Conservation (phyloP, 2,113 vertebrate species). For the Pardalotus punctatus region DNA sequence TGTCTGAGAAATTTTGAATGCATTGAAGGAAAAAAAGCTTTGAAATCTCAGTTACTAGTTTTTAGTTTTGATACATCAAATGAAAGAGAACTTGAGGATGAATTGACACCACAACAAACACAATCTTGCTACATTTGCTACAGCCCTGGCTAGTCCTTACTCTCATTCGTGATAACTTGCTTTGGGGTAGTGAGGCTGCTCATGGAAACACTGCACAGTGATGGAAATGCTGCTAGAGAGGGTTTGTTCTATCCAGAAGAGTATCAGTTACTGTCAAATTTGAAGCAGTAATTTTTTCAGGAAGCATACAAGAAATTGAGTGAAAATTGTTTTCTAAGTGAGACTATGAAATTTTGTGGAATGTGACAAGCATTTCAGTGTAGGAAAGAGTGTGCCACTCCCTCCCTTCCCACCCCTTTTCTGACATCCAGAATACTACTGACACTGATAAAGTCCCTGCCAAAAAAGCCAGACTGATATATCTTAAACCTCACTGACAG, state of each 20-base stretch:
- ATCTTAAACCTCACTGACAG: not conserved
- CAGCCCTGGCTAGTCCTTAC: not conserved
- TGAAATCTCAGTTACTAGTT: not conserved
- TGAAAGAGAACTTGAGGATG: not conserved
- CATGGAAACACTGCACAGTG: not conserved
- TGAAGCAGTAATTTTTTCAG: conserved; percentile 31
- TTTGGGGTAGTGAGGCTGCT: not conserved
- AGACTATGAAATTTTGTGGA: not conserved
- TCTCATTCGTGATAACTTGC: not conserved
- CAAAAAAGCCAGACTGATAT: not conserved
- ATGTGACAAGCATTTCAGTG: not conserved
- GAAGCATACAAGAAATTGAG: conserved; percentile 6
- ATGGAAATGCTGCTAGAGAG: not conserved
- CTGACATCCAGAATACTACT: not conserved
- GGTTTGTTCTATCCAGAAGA: not conserved
- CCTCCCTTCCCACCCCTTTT: conserved; percentile 4
- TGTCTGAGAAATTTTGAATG: not conserved
- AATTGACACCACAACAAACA: not conserved
- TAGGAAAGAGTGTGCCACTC: not conserved
- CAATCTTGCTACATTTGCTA: not conserved
- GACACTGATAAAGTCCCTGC: conserved; percentile 1
- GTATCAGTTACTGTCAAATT: conserved; percentile 11
- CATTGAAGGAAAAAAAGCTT: not conserved
- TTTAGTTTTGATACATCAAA: not conserved
- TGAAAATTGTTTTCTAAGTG: conserved; percentile 14